Evolutionary conservation across 2,797 vertebrate species (phyloP).

Genomic region (Allobates femoralis): DNA sequence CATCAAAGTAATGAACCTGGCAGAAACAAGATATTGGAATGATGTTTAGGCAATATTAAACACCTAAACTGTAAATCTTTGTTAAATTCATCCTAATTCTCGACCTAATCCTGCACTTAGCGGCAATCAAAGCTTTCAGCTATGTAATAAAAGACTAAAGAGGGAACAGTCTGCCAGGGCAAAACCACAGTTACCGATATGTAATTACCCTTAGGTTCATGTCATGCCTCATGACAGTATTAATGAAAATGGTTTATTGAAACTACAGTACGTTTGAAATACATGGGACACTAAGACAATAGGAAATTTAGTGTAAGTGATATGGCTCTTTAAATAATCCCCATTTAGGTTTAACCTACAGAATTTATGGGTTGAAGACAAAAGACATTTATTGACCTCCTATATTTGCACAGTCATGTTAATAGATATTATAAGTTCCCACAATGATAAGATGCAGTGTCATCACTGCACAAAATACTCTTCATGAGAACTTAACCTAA

Average conservation of each 20-base stretch:
- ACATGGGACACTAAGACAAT: too few relatives aligned
- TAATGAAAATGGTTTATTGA: not conserved
- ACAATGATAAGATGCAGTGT: too few relatives aligned
- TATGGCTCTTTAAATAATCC: not conserved
- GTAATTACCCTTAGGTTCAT: too few relatives aligned
- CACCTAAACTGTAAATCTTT: not conserved
- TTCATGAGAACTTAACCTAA: too few relatives aligned
- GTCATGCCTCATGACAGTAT: too few relatives aligned
- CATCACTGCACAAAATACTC: too few relatives aligned
- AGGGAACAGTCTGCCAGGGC: not conserved
- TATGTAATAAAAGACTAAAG: not conserved
- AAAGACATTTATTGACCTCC: too few relatives aligned
- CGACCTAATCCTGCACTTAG: not conserved
- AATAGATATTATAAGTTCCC: too few relatives aligned
- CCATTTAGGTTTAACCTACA: not conserved
- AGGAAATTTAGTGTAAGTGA: not conserved
- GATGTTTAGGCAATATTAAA: not conserved
- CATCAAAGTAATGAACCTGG: conserved; percentile 1
- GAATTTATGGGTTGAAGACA: too few relatives aligned
- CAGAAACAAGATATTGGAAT: not conserved
- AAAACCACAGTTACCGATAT: not conserved
- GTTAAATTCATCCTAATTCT: not conserved
- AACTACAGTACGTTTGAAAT: not conserved
- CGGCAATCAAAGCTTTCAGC: not conserved
- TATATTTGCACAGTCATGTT: too few relatives aligned